A percentile compares a stretch with the other conserved stretches of the same genome.
Conservation (phyloP, 1,140 invertebrate species). For the Planococcus citri region DNA sequence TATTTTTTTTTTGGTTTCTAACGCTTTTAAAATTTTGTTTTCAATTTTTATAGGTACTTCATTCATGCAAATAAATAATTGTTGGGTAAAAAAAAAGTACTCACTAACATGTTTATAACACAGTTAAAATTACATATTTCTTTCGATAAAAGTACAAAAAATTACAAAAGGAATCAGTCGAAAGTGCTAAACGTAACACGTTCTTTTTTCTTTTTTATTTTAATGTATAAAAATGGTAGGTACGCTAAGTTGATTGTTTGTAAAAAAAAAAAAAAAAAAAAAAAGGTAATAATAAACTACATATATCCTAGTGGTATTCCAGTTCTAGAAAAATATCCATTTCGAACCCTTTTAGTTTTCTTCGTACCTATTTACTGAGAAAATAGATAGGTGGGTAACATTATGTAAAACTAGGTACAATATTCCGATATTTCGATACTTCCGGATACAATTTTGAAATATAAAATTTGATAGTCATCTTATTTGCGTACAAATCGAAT, state of each 20-base stretch:
- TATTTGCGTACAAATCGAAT: too few relatives aligned
- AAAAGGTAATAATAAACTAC: too few relatives aligned
- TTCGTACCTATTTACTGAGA: too few relatives aligned
- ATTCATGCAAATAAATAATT: background rate
- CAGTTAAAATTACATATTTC: conserved; percentile 13
- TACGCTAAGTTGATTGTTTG: background rate
- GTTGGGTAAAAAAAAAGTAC: background rate
- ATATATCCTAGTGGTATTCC: too few relatives aligned
- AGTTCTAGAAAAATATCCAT: too few relatives aligned
- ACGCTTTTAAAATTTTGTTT: background rate
- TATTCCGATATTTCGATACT: too few relatives aligned
- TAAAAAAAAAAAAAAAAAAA: background rate
- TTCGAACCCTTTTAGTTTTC: too few relatives aligned
- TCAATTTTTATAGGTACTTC: background rate
- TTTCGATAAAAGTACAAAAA: conserved; percentile 11
- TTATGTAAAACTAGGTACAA: too few relatives aligned
- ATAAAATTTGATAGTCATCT: too few relatives aligned
- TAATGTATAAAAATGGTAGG: background rate
- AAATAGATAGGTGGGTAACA: too few relatives aligned
- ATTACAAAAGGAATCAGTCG: conserved; percentile 15
- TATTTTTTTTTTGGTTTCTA: background rate
- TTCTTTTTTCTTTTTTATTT: conserved; percentile 12
- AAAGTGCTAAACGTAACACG: conserved; percentile 1
- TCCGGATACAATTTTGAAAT: too few relatives aligned
- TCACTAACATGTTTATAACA: conserved; percentile 17